Base-by-base conservation (phyloP, 1,140 invertebrate genomes). In the Euura saliciscinereae region DNA sequence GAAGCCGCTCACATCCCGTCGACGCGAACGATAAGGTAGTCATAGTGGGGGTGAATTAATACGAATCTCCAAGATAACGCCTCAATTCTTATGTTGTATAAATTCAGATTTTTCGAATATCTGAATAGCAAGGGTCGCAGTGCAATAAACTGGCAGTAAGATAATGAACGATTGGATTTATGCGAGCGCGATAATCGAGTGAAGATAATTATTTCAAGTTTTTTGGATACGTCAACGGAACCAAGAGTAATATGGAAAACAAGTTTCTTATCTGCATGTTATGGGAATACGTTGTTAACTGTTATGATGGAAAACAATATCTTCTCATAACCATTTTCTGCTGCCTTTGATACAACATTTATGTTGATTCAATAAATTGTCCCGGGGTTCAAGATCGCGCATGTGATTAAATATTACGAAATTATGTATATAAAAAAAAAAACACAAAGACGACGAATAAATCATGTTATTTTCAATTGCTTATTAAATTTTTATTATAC, bases 401-500 rank as follows among this genome's bases (percentile, higher is more conserved):
- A 28, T 28, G 28, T 28, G 28, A 28, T 28, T 28, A 28, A 28
- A 28, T 28, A n/a, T n/a, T n/a, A n/a, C n/a, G n/a, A n/a, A n/a
- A 59, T 59, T 59, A 51, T 51, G 51, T 6, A n/a, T 8, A 59
- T 6, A n/a, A 59, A 59, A 59, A 11, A 28, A 28, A 28, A 28
- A 28, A 28, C 1, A 28, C 0, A 28, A 28, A 1, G 28, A 28
- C 28, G 28, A 28, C 28, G 28, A 28, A 28, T 28, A 28, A 28
- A 28, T 28, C 28, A 28, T 28, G 66, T 11, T 28, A 3, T 44
- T 10, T 67, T 67, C 66, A 45, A 46, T 69, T 83, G 83, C 80
- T 85, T 86, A 86, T 83, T 85, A 84, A 84, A 85, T 86, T 83
- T 86, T 86, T 86, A 86, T 86, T 86, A 79, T 85, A 84, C 82